Base-by-base conservation (phyloP, 2,797 vertebrate species). In the Stomatorhinus walkeri region DNA sequence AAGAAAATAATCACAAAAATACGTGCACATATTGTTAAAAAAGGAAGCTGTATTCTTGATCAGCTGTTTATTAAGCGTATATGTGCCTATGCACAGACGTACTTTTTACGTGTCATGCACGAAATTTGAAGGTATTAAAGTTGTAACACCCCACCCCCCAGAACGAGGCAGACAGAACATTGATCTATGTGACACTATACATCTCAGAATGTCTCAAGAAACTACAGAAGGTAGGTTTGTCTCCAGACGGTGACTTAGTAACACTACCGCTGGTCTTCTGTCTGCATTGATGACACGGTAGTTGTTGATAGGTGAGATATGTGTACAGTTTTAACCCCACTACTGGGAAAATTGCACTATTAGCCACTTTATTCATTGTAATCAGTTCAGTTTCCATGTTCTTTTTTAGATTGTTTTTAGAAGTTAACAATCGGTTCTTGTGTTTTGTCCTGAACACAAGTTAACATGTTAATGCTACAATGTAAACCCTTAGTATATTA, bases 141-240 rank as follows among this genome's bases (percentile, higher is more conserved):
- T 19, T 81, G 40, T 46, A 19, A 36, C 76, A 43, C 76, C 36
- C 36, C 72, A 4, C 36, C 76, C 72, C 14, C 36, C 93, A 99
- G 98, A 99, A 98, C 0, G 98, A 99, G 94, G 98, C 98, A 0
- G 98, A 99, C 93, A 96, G 98, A 93, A 99, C 98, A 0, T 94
- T 99, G 94, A 99, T 99, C 93, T 99, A 99, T 32, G 91, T 98
- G 91, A 99, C 98, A 3, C 96, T 99, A 49, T 99, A 99, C 94
- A 99, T 99, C 92, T 98, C 98, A 22, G 98, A 99, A 93, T 99
- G 98, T 93, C 95, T 99, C 85, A 99, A 99, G 94, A 99, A 97
- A 91, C 95, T 99, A 87, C 98, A 99, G 88, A 99, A 99, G 97
- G 98, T 99, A 95, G 93, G 54, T 54, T 0, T 24, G 52, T 86